These are phyloP conservation scores for Oophaga pumilio DNA, from an alignment of 2,113 vertebrate genomes.

Conservation along the genomic window DNA sequence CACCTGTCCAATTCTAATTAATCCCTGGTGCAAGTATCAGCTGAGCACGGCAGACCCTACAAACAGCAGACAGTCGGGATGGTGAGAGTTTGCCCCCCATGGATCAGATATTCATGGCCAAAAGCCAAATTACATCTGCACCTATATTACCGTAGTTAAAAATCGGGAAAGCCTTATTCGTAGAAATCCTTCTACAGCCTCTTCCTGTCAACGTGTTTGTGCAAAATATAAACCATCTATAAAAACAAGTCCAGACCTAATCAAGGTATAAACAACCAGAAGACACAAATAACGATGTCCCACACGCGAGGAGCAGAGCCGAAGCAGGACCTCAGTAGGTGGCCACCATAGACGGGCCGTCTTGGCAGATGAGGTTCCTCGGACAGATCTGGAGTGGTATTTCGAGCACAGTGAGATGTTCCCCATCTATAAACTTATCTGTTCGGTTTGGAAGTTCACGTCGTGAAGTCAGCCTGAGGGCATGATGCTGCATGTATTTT, in stretches of 20 bases:
- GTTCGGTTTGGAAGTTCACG: neutral
- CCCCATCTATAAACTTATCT: neutral
- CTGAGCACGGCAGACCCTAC: too few relatives aligned
- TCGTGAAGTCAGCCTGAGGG: neutral
- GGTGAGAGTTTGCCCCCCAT: too few relatives aligned
- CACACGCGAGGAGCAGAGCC: too few relatives aligned
- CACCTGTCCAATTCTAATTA: too few relatives aligned
- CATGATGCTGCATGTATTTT: conserved; percentile 27
- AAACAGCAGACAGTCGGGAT: too few relatives aligned
- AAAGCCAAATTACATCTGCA: neutral
- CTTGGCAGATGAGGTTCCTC: neutral
- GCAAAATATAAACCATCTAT: neutral
- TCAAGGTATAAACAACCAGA: conserved; percentile 14
- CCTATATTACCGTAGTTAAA: neutral
- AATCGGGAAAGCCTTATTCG: neutral
- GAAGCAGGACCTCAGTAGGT: neutral
- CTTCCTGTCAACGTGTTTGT: neutral
- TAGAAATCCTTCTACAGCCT: neutral
- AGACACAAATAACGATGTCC: neutral
- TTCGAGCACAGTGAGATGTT: neutral
- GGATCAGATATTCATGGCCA: neutral
- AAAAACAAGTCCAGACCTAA: neutral
- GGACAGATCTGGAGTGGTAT: neutral
- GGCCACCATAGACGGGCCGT: neutral
- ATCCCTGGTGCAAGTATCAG: too few relatives aligned